These are phyloP conservation scores for Formica exsecta DNA, from an alignment of 1,140 invertebrate genomes.

Conservation along the genomic window DNA sequence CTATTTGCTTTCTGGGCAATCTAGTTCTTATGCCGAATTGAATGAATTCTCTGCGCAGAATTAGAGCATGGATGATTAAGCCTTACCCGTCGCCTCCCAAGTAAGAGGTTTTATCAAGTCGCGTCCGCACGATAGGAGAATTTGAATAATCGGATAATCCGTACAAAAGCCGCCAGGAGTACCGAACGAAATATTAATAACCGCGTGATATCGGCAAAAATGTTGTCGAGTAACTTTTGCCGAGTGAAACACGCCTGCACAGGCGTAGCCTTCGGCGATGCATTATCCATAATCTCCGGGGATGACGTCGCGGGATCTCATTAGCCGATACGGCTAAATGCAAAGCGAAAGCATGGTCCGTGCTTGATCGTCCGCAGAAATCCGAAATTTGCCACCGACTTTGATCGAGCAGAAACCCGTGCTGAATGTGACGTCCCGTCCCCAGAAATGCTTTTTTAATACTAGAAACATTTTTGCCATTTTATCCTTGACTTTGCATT, in stretches of 20 bases:
- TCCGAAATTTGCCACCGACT: constrained; percentile 45
- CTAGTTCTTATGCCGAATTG: constrained; percentile 40
- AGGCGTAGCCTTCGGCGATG: constrained; percentile 53
- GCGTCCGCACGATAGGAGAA: constrained; percentile 43
- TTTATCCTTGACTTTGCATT: neutral
- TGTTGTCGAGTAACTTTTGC: constrained; percentile 56
- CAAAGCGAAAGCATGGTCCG: constrained; percentile 30
- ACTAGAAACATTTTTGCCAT: neutral
- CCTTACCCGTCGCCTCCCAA: constrained; percentile 22
- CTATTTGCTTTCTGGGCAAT: constrained; percentile 26
- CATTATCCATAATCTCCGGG: constrained; percentile 66
- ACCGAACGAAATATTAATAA: constrained; percentile 61
- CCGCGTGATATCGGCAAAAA: constrained; percentile 55
- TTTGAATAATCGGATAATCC: constrained; percentile 62
- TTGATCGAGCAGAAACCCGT: constrained; percentile 26
- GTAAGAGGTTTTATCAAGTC: constrained; percentile 46
- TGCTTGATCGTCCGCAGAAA: constrained; percentile 38
- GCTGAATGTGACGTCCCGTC: neutral
- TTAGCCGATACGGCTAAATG: constrained; percentile 68
- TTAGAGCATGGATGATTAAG: constrained; percentile 48
- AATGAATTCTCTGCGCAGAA: neutral
- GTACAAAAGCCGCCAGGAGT: constrained; percentile 20
- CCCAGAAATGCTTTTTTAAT: neutral
- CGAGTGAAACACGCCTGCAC: constrained; percentile 5
- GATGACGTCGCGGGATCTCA: constrained; percentile 65